Base-by-base conservation (phyloP, 2,888 invertebrate species). In the Brenthis ino region DNA sequence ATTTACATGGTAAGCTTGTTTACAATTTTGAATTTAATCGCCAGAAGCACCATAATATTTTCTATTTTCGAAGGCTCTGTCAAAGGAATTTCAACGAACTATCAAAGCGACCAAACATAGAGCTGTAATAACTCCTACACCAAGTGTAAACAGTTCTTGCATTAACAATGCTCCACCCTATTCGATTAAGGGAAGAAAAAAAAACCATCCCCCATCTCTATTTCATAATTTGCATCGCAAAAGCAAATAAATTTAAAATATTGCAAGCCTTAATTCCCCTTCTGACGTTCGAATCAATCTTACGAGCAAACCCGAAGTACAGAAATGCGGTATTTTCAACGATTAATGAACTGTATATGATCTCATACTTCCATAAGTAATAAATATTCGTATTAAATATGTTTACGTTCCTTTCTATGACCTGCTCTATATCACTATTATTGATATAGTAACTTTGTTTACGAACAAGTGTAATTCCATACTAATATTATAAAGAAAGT, bases 241-340 rank as follows among this genome's bases (percentile, higher is more conserved):
- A 88, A 85, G 88, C 86, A 91, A 90, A 91, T 91, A 91, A 91
- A 89, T 91, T 90, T 91, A 86, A 89, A 91, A 90, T 91, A 91
- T 91, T 87, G 85, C 87, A 75, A 89, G 80, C 86, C 86, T 86
- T 88, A 89, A 88, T 86, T 87, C 83, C 85, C 80, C 85, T 84
- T 84, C 83, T 85, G 84, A 82, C 84, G 83, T 80, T 80, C 79
- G 81, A 82, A 88, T 88, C 87, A 84, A 86, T 88, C 88, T 87
- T 82, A 63, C 28, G 63, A 71, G 72, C 20, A 50, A 50, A 56
- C 43, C 64, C 57, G 33, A 57, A 68, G 53, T 70, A 33, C 63
- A 56, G 64, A 58, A 68, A 68, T 67, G 60, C 61, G 55, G 64
- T 56, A 60, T 61, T 70, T 68, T 66, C 37, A 64, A 67, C 60